Conservation (phyloP, 2,113 vertebrate species). For the Asarcornis scutulata region DNA sequence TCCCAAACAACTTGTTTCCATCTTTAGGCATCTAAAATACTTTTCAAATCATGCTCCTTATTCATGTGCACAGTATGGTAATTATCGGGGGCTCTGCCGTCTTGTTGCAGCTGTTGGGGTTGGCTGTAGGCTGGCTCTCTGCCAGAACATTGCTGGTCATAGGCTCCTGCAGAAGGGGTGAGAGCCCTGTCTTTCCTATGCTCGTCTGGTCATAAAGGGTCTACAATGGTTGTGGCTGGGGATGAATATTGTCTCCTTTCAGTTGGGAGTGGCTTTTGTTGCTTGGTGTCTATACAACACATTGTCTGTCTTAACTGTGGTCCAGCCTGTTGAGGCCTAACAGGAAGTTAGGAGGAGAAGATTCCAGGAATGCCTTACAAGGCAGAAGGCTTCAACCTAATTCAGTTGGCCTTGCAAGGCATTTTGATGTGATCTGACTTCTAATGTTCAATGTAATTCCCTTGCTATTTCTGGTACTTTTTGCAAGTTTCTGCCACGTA, state of each 20-base stretch:
- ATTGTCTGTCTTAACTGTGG: background rate
- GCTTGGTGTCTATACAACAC: background rate
- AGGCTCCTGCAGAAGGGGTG: background rate
- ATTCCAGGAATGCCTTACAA: fast-evolving
- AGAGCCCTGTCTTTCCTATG: background rate
- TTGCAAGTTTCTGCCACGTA: background rate
- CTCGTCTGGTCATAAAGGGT: background rate
- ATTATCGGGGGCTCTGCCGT: background rate
- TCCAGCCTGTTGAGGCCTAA: background rate
- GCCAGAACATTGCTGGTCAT: fast-evolving
- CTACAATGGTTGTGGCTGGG: background rate
- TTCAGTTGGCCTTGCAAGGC: background rate
- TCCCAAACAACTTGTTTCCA: background rate
- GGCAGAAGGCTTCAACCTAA: background rate
- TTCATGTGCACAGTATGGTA: background rate
- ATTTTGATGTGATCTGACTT: fast-evolving
- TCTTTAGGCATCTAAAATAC: background rate
- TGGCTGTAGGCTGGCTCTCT: background rate
- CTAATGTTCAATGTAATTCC: background rate
- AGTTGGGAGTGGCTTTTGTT: background rate
- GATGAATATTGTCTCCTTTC: background rate
- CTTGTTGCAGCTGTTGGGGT: background rate
- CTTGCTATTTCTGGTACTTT: background rate
- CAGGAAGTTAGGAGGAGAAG: background rate
- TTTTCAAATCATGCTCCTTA: background rate